Evolutionary conservation across 2,888 invertebrate species (phyloP).

Genomic region (Ochlodes sylvanus): DNA sequence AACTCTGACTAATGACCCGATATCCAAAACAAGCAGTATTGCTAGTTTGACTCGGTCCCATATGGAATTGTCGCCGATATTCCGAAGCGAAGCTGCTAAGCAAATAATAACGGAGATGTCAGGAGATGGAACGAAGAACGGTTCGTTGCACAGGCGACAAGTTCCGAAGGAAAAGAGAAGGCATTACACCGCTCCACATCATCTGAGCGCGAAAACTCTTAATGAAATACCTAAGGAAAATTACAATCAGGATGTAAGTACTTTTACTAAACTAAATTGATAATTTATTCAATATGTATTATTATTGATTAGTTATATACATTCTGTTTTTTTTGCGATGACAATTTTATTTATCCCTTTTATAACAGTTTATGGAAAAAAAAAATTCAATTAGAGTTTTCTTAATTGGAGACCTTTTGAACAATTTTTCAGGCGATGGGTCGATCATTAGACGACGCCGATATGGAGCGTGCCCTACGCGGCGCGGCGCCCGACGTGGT

Average conservation of each 20-base stretch:
- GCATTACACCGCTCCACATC: constrained; percentile 95
- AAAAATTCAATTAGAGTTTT: too few species aligned
- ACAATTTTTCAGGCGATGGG: constrained; percentile 67
- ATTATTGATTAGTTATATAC: too few species aligned
- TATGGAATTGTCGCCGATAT: constrained; percentile 90
- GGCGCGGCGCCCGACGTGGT: constrained; percentile 93
- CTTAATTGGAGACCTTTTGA: not conserved
- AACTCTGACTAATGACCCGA: constrained; percentile 76
- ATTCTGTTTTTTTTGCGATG: too few species aligned
- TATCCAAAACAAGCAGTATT: constrained; percentile 79
- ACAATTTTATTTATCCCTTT: too few species aligned
- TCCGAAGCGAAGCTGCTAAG: constrained; percentile 94
- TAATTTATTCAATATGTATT: too few species aligned
- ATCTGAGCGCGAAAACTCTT: constrained; percentile 86
- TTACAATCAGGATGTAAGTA: constrained; percentile 78
- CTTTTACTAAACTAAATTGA: constrained; percentile 1
- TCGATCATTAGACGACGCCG: constrained; percentile 92
- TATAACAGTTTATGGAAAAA: too few species aligned
- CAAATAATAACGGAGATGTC: constrained; percentile 94
- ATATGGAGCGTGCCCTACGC: constrained; percentile 93
- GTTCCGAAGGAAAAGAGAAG: constrained; percentile 93
- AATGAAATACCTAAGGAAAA: constrained; percentile 82
- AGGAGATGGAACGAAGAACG: constrained; percentile 82
- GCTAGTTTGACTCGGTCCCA: constrained; percentile 75
- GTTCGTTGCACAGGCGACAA: constrained; percentile 86